phyloP scores from a whole-genome alignment of 2,113 vertebrate genomes.

The Mionectes macconnelli region DNA sequence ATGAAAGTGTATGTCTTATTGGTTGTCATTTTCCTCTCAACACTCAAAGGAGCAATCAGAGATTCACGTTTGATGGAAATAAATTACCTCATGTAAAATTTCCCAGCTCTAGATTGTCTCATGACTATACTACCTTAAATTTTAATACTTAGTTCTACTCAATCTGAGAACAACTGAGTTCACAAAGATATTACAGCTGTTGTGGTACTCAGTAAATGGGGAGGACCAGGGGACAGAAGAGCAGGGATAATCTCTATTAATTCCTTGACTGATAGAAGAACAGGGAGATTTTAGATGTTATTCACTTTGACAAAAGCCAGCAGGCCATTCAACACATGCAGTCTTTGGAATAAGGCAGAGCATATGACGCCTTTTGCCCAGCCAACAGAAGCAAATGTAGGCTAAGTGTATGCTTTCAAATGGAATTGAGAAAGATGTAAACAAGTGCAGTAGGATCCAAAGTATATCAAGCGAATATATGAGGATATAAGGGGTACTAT shows the following conservation, averaged over 20 bases:
- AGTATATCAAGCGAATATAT: not conserved
- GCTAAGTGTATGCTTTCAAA: not conserved
- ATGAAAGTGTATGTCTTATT: not conserved
- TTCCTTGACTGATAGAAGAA: not conserved
- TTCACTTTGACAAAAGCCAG: not conserved
- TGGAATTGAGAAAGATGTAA: not conserved
- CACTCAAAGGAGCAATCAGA: not conserved
- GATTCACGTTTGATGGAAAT: not conserved
- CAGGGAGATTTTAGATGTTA: not conserved
- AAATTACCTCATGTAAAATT: not conserved
- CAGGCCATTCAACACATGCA: not conserved
- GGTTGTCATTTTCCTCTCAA: not conserved
- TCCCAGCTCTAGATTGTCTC: not conserved
- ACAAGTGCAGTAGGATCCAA: not conserved
- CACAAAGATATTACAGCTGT: not conserved
- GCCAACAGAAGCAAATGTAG: not conserved
- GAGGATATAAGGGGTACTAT: not conserved
- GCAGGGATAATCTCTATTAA: not conserved
- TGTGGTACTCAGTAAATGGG: not conserved
- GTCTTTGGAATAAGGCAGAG: not conserved
- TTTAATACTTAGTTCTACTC: not conserved
- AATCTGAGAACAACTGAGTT: not conserved
- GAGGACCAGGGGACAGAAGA: not conserved
- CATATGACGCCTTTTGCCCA: not conserved
- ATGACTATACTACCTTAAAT: not conserved